A percentile compares a stretch with the other conserved stretches of the same genome.
These are phyloP conservation scores for Colinus virginianus DNA, from an alignment of 2,113 vertebrate genomes.

Conservation along the genomic window DNA sequence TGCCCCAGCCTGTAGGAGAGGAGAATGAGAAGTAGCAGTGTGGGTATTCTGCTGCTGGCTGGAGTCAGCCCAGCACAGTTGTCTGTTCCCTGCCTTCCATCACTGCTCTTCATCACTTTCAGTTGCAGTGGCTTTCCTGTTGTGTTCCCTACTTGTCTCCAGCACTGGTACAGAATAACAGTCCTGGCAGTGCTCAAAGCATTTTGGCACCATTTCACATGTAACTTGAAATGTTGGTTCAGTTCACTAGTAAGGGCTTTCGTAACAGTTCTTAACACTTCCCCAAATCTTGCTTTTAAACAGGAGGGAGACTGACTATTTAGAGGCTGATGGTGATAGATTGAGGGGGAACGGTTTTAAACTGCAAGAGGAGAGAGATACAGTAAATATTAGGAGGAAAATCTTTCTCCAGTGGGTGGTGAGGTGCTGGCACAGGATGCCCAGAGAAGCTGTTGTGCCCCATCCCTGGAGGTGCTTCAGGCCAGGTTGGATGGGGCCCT, in stretches of 20 bases:
- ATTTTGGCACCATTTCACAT: not conserved
- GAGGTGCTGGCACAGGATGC: too few species aligned
- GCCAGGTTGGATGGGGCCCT: too few species aligned
- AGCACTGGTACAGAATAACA: not conserved
- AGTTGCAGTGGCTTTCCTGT: not conserved
- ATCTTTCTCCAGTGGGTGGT: too few species aligned
- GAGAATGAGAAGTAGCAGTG: not conserved
- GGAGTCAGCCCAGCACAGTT: not conserved
- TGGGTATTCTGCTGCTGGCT: not conserved
- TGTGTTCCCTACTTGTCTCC: not conserved
- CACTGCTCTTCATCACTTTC: not conserved
- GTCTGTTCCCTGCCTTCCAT: not conserved
- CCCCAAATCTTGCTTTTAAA: not conserved
- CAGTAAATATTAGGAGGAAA: too few species aligned
- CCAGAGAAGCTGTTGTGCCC: too few species aligned
- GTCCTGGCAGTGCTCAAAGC: not conserved
- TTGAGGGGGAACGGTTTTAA: too few species aligned
- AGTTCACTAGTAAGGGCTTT: not conserved
- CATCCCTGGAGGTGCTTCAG: too few species aligned
- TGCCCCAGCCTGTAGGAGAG: not conserved
- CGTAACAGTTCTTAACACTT: not conserved
- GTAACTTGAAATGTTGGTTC: not conserved
- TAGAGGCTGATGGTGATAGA: not conserved
- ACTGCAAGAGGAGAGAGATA: too few species aligned
- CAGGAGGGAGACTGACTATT: not conserved